Conservation (phyloP, 2,113 vertebrate species). For the Serilophus lunatus region DNA sequence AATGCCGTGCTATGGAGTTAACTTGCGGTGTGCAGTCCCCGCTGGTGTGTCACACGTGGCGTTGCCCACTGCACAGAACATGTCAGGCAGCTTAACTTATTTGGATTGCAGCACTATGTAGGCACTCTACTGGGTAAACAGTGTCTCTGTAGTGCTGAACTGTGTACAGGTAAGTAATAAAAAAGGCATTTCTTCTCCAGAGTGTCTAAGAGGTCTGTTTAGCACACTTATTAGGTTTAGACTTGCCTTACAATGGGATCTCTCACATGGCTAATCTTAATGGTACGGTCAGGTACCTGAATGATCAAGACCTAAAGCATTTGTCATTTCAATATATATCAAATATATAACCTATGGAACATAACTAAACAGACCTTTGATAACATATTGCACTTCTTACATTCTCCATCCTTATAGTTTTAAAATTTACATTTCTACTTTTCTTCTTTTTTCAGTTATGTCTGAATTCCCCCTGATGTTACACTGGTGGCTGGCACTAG, state of each 20-base stretch:
- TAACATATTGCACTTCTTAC: background rate
- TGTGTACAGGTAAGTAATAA: background rate
- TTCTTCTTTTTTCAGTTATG: slow-evolving; percentile 75
- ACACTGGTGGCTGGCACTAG: slow-evolving; percentile 87
- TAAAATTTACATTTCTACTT: background rate
- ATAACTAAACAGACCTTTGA: background rate
- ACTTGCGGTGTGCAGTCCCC: background rate
- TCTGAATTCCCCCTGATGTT: slow-evolving; percentile 81
- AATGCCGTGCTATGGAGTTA: fast-evolving
- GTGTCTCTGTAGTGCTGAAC: background rate
- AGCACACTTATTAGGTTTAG: background rate
- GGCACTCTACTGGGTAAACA: background rate
- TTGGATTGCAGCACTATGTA: background rate
- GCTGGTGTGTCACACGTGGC: too few relatives aligned
- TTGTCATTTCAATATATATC: background rate
- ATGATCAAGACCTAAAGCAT: background rate
- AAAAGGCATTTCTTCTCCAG: background rate
- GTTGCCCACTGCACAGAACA: background rate
- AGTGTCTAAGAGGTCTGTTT: background rate
- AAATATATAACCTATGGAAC: background rate
- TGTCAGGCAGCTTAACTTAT: background rate
- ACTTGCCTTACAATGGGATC: background rate
- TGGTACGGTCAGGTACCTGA: background rate
- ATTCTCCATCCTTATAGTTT: background rate
- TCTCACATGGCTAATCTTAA: background rate